These are phyloP conservation scores for Tapera naevia DNA, from an alignment of 2,797 vertebrate genomes.

Conservation along the genomic window DNA sequence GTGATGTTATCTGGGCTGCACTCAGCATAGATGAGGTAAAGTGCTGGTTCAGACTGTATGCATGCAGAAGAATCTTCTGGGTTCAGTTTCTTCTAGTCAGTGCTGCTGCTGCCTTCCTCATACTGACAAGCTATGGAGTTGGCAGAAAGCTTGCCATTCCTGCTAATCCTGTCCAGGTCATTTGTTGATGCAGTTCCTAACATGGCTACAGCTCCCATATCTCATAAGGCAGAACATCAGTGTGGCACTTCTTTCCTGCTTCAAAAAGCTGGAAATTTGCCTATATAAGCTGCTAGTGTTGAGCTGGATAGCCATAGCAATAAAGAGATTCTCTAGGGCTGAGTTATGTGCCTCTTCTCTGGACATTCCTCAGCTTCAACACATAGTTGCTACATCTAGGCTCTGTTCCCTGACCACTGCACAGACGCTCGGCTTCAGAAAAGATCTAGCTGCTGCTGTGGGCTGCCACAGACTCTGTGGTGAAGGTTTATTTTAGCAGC, in stretches of 20 bases:
- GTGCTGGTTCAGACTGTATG: neutral
- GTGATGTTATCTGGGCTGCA: neutral
- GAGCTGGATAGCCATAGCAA: constrained; percentile 46
- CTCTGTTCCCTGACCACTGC: neutral
- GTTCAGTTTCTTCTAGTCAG: neutral
- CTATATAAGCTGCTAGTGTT: neutral
- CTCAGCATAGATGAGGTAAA: neutral
- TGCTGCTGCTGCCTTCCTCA: neutral
- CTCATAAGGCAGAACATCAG: neutral
- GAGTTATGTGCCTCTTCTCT: neutral
- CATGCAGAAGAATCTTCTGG: neutral
- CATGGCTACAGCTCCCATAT: neutral
- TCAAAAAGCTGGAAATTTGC: neutral
- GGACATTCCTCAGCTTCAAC: constrained; percentile 16
- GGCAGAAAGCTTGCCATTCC: neutral
- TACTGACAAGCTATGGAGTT: neutral
- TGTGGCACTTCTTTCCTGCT: neutral
- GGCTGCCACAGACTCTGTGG: neutral
- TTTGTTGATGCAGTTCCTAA: neutral
- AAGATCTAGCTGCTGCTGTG: constrained; percentile 6
- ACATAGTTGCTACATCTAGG: neutral
- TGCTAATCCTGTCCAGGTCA: neutral
- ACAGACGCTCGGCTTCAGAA: neutral
- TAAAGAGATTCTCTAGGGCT: constrained; percentile 28
- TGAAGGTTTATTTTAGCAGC: constrained; percentile 23